These are phyloP conservation scores for Onychostruthus taczanowskii DNA, from an alignment of 2,113 vertebrate species.

Conservation along the genomic window DNA sequence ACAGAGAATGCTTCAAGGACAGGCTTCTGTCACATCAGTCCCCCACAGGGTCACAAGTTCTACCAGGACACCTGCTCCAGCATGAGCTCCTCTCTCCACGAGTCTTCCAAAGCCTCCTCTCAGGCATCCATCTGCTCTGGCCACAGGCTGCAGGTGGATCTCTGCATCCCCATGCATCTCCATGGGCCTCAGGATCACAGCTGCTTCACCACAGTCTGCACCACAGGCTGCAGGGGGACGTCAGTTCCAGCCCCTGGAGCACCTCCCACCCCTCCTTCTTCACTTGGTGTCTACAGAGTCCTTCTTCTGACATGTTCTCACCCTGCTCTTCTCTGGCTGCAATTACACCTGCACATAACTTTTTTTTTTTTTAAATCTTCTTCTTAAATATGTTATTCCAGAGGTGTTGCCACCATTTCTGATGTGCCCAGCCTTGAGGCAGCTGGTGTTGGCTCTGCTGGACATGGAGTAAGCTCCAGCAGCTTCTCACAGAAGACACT, in stretches of 20 bases:
- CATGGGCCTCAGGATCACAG: neutral
- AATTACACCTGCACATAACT: neutral
- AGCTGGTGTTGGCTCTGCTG: neutral
- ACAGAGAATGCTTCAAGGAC: neutral
- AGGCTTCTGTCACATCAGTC: neutral
- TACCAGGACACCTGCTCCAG: neutral
- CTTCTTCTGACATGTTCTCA: neutral
- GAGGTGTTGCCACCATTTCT: neutral
- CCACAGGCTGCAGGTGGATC: neutral
- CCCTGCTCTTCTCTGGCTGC: neutral
- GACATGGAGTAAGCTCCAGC: neutral
- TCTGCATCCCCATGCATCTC: neutral
- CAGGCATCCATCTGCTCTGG: neutral
- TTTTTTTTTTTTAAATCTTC: neutral
- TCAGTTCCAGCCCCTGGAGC: fast-evolving
- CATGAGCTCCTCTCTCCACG: fast-evolving
- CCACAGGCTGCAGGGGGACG: neutral
- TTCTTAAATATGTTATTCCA: neutral
- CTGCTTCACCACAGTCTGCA: neutral
- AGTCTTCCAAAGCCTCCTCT: neutral
- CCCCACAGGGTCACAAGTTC: no score
- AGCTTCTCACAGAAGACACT: neutral
- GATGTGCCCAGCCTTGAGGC: neutral
- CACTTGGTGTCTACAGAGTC: neutral
- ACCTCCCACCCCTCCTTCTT: neutral